A percentile compares a stretch with the other conserved stretches of the same genome.
These are phyloP conservation scores for Gambusia affinis DNA, from an alignment of 2,113 vertebrate species.

Conservation along the genomic window DNA sequence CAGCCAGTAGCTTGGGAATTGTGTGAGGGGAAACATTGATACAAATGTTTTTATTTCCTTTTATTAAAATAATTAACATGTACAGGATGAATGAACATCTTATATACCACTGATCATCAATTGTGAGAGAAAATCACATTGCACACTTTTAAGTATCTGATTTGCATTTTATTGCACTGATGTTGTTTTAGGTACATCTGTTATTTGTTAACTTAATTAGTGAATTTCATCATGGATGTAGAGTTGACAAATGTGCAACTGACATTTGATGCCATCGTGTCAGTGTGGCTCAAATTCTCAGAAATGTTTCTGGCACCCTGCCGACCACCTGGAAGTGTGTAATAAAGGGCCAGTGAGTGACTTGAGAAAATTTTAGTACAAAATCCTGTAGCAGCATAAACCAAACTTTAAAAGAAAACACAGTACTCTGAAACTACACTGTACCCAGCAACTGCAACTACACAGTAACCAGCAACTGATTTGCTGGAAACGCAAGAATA, in stretches of 20 bases:
- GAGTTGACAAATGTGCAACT: not conserved
- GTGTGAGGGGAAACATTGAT: not conserved
- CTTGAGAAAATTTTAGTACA: not conserved
- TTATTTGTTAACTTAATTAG: not conserved
- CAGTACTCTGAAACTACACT: too few relatives aligned
- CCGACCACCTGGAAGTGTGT: not conserved
- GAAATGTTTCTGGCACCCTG: too few relatives aligned
- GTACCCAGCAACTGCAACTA: too few relatives aligned
- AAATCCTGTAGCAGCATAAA: not conserved
- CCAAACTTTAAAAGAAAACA: not conserved
- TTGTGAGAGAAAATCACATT: too few relatives aligned
- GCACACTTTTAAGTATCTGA: too few relatives aligned
- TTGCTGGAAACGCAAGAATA: conserved; percentile 6
- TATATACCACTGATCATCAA: not conserved
- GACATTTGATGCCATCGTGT: not conserved
- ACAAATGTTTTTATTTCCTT: not conserved
- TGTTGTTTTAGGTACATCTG: not conserved
- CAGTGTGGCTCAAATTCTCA: not conserved
- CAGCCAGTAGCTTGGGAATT: not conserved
- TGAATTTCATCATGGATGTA: not conserved
- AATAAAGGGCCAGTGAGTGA: not conserved
- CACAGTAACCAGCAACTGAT: too few relatives aligned
- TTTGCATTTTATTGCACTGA: too few relatives aligned
- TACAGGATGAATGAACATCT: not conserved
- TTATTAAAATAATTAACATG: not conserved